Percentiles rank a stretch among this genome's conserved stretches.
These are phyloP conservation scores for Bicyclus anynana DNA, from an alignment of 1,140 invertebrate species.

Conservation along the genomic window DNA sequence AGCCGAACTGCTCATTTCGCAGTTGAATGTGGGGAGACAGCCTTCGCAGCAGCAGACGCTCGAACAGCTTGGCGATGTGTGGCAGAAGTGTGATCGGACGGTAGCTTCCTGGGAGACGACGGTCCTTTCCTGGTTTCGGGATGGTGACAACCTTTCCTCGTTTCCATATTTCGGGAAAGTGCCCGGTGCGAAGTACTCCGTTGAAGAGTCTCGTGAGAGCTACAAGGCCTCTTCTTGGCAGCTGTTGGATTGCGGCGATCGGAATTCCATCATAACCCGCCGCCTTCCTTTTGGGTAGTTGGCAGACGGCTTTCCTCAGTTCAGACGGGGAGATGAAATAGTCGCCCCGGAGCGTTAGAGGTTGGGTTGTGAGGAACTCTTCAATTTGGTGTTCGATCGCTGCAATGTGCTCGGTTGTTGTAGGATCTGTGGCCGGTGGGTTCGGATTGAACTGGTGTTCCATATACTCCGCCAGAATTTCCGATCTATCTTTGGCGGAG, in stretches of 20 bases:
- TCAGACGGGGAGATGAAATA: constrained; percentile 9
- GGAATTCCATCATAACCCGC: no score
- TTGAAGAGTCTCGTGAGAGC: background rate
- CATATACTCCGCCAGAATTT: background rate
- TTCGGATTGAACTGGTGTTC: background rate
- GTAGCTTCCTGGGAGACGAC: background rate
- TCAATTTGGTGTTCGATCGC: background rate
- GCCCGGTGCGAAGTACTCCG: background rate
- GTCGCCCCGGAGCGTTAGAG: background rate
- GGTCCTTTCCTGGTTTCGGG: constrained; percentile 1
- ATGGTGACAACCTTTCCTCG: background rate
- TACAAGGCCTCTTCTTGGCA: background rate
- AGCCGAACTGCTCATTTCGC: constrained; percentile 6
- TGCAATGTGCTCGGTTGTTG: no score
- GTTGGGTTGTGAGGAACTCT: background rate
- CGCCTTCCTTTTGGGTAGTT: background rate
- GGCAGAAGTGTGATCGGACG: constrained; percentile 7
- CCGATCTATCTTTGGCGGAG: background rate
- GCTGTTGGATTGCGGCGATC: background rate
- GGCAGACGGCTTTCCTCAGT: background rate
- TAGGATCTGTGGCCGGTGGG: no score
- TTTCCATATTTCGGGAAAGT: constrained; percentile 9
- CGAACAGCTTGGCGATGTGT: background rate
- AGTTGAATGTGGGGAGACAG: background rate
- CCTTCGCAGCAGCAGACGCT: background rate